A percentile compares a stretch with the other conserved stretches of the same genome.
Conservation (phyloP, 2,888 invertebrate genomes). For the Cacoxenus indagator region DNA sequence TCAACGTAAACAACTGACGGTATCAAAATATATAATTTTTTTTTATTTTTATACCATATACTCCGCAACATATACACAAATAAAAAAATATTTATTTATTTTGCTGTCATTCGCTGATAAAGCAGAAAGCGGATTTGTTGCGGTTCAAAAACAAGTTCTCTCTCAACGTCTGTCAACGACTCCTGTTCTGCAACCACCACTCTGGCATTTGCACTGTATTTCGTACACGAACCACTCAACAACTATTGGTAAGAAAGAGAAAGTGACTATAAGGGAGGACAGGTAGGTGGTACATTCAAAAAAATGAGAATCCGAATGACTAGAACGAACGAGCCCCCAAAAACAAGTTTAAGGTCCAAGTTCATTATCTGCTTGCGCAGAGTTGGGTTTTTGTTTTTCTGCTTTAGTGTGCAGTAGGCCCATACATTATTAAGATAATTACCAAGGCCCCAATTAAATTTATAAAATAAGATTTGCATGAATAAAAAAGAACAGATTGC, state of each 20-base stretch:
- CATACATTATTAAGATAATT: not conserved
- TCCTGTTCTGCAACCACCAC: not conserved
- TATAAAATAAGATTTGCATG: too few relatives aligned
- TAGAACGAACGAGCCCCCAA: not conserved
- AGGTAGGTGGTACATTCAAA: not conserved
- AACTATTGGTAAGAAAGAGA: not conserved
- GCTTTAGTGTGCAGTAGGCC: not conserved
- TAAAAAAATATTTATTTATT: conserved; percentile 22
- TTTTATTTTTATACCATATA: too few relatives aligned
- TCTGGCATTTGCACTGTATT: not conserved
- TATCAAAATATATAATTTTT: too few relatives aligned
- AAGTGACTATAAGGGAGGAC: not conserved
- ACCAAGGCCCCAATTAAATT: not conserved
- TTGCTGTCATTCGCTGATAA: not conserved
- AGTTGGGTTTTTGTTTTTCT: not conserved
- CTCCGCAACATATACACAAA: conserved; percentile 46
- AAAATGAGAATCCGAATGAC: not conserved
- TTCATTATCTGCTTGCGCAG: not conserved
- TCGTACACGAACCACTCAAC: not conserved
- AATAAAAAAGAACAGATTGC: too few relatives aligned
- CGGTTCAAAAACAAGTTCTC: conserved; percentile 15
- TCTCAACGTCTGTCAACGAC: not conserved
- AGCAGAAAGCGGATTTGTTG: not conserved
- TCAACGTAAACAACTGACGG: too few relatives aligned
- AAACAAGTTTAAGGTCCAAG: not conserved